Conservation (phyloP, 2,797 vertebrate genomes). For the Notolepis coatsorum region DNA sequence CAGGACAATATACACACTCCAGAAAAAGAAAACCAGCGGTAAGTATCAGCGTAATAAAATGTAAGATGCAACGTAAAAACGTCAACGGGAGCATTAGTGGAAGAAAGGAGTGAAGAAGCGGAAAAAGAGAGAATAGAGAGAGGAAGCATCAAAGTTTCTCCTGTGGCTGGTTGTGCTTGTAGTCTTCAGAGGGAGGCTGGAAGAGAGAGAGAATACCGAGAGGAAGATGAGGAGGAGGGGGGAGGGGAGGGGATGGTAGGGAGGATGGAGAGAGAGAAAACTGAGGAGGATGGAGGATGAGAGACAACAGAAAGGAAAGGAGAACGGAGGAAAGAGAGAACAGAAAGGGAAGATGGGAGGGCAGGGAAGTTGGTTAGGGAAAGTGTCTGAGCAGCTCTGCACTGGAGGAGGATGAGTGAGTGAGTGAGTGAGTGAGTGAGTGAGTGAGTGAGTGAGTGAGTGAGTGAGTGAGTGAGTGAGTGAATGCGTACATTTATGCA, state of each 20-base stretch:
- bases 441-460: background rate
- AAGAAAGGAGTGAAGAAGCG: background rate
- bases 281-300: conserved; percentile 53
- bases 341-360: conserved; percentile 58
- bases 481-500: no score
- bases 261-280: conserved; percentile 47
- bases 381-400: conserved; percentile 60
- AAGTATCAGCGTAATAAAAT: background rate
- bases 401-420: conserved; percentile 27
- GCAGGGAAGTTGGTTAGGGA: conserved; percentile 49
- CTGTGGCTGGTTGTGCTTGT: conserved; percentile 56
- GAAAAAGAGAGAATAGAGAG: conserved; percentile 43
- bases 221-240: conserved; percentile 20
- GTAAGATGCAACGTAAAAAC: background rate
- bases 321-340: conserved; percentile 42
- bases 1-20: background rate
- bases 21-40: background rate
- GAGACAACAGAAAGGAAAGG: background rate
- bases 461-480: background rate
- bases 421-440: background rate
- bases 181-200: conserved; percentile 69
- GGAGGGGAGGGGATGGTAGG: conserved; percentile 59
- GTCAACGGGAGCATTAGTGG: conserved; percentile 33
- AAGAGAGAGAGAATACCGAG: conserved; percentile 35
- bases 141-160: conserved; percentile 44